A percentile compares a stretch with the other conserved stretches of the same genome.
Conservation (phyloP, 2,113 vertebrate genomes). For the Pollachius pollachius region DNA sequence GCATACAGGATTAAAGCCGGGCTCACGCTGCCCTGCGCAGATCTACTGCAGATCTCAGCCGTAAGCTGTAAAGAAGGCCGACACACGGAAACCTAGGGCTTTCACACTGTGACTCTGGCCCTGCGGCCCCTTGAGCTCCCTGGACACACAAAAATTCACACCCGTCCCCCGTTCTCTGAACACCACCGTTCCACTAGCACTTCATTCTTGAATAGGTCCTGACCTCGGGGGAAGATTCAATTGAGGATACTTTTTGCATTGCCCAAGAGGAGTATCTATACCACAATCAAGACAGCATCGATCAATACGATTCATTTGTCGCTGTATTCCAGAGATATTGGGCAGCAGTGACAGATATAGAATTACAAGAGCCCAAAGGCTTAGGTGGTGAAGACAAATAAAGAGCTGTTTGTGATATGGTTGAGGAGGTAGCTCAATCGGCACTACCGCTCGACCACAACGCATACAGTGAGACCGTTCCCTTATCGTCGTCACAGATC, state of each 20-base stretch:
- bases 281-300: too few species aligned
- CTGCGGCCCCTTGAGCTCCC: conserved; percentile 34
- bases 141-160: conserved; percentile 25
- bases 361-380: too few species aligned
- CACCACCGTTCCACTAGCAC: not conserved
- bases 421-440: too few species aligned
- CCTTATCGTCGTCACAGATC: conserved; percentile 2
- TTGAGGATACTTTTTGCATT: not conserved
- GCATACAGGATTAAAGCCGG: conserved; percentile 42
- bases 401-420: too few species aligned
- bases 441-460: too few species aligned
- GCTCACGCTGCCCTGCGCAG: conserved; percentile 24
- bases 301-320: too few species aligned
- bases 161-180: conserved; percentile 9
- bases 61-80: conserved; percentile 63
- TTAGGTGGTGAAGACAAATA: too few species aligned
- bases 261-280: too few species aligned
- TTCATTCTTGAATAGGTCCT: not conserved
- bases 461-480: not conserved
- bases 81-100: conserved; percentile 43
- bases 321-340: too few species aligned
- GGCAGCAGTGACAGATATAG: too few species aligned
- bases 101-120: conserved; percentile 40
- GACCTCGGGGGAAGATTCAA: not conserved
- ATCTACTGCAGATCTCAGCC: conserved; percentile 51